Evolutionary conservation across 2,888 invertebrate genomes (phyloP), one percentile per base, ranked within the genome.

Genomic region (Xanthia icteritia): DNA sequence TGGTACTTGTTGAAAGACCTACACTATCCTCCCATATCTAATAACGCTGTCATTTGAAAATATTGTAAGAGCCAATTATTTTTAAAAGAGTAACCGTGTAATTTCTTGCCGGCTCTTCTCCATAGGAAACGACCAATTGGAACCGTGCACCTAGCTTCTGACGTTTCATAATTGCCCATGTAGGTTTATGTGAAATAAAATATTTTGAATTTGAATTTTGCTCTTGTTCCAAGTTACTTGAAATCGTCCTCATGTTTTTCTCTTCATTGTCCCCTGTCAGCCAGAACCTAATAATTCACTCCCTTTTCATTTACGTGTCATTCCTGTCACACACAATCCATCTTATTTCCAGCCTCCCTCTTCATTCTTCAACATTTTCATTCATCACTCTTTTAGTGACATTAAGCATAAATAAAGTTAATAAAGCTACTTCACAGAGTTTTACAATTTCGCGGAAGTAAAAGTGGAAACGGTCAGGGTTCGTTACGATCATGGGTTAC

Each of bases 381-480:
- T 51, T 9, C 8, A 51, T 51, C 5, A 51, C 5, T 67, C 13
- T 42, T 45, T 36, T 17, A n/a, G 48, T 48, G n/a, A 36, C 8
- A 48, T 48, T 36, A 48, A 70, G 23, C 9, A n/a, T 60, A 9
- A 42, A 42, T 45, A 31, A 51, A 23, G 36, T 76, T 27, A 48
- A 39, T 56, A 66, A 54, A 45, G 20, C 15, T 20, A 60, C 31
- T n/a, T 56, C 0, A 54, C 17, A 31, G 15, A 70, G 27, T 64
- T 56, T 31, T 60, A 60, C 27, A 65, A 80, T 65, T 80, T 60
- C 80, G 9, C 80, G 81, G 81, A 80, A 80, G 81, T 84, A 80
- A 84, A 71, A 80, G 72, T 71, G 65, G 56, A 60, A 80, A 36
- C 65, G 13, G 61, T 67, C 39, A 54, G 39, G 58, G 71, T 79